phyloP scores from a whole-genome alignment of 2,113 vertebrate species.

The Eptesicus fuscus region DNA sequence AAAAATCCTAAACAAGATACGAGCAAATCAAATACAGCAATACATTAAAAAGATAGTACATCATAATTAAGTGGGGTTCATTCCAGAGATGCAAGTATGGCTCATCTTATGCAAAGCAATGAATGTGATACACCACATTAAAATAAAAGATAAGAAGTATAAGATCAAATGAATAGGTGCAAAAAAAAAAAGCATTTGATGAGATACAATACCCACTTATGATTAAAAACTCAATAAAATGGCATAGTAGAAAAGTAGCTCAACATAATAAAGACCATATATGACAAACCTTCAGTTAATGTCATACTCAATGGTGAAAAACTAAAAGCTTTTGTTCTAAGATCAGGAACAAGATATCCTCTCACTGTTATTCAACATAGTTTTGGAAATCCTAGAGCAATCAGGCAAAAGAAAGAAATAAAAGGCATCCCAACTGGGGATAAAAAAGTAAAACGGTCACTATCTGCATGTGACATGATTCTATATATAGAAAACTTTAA shows the following conservation, averaged over 20 bases:
- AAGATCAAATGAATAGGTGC: neutral
- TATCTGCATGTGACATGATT: neutral
- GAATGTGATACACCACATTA: neutral
- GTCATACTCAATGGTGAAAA: neutral
- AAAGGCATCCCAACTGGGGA: neutral
- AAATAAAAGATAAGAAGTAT: neutral
- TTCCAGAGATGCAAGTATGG: neutral
- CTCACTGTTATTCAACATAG: neutral
- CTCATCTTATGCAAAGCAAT: neutral
- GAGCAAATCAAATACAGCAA: neutral
- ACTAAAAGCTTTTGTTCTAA: neutral
- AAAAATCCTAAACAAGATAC: neutral
- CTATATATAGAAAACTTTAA: neutral
- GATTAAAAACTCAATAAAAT: neutral
- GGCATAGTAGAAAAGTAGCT: neutral
- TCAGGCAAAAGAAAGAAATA: neutral
- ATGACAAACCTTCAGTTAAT: neutral
- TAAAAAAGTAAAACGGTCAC: neutral
- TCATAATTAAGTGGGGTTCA: neutral
- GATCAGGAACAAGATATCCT: neutral
- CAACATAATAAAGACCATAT: neutral
- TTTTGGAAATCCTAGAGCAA: neutral
- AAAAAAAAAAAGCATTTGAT: neutral
- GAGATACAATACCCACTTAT: neutral
- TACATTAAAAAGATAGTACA: neutral